phyloP scores from a whole-genome alignment of 1,140 invertebrate genomes.

The Dryas iulia region DNA sequence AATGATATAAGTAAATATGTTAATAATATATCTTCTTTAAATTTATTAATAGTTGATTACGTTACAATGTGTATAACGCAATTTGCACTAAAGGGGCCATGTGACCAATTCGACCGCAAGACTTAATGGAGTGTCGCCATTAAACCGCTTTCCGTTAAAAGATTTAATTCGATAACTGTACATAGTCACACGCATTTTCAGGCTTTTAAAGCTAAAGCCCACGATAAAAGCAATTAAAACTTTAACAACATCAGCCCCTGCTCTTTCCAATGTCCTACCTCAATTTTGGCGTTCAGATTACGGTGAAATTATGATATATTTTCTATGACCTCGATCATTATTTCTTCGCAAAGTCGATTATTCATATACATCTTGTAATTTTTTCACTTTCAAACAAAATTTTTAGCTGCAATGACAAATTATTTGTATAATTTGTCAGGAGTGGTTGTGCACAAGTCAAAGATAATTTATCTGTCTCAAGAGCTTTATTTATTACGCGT shows the following conservation, averaged over 20 bases:
- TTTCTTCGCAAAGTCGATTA: slow-evolving; percentile 39
- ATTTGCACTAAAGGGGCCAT: slow-evolving; percentile 27
- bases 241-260: slow-evolving; percentile 67
- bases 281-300: slow-evolving; percentile 47
- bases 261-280: slow-evolving; percentile 58
- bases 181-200: slow-evolving; percentile 61
- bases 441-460: slow-evolving; percentile 73
- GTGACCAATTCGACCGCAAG: slow-evolving; percentile 39
- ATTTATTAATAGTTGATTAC: slow-evolving; percentile 15
- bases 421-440: slow-evolving; percentile 65
- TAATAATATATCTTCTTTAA: not conserved
- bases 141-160: slow-evolving; percentile 50
- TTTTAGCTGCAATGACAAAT: slow-evolving; percentile 75
- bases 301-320: slow-evolving; percentile 28
- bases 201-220: slow-evolving; percentile 65
- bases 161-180: slow-evolving; percentile 67
- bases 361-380: slow-evolving; percentile 42
- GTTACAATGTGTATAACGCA: slow-evolving; percentile 14
- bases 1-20: too few relatives aligned
- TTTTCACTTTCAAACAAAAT: slow-evolving; percentile 58
- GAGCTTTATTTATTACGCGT: slow-evolving; percentile 78
- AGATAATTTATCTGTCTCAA: slow-evolving; percentile 80
- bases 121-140: slow-evolving; percentile 40
- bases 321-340: slow-evolving; percentile 28
- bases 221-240: slow-evolving; percentile 77